Evolutionary conservation across 2,888 invertebrate genomes (phyloP), one percentile per base, ranked within the genome.

Genomic region (Clitarchus hookeri): DNA sequence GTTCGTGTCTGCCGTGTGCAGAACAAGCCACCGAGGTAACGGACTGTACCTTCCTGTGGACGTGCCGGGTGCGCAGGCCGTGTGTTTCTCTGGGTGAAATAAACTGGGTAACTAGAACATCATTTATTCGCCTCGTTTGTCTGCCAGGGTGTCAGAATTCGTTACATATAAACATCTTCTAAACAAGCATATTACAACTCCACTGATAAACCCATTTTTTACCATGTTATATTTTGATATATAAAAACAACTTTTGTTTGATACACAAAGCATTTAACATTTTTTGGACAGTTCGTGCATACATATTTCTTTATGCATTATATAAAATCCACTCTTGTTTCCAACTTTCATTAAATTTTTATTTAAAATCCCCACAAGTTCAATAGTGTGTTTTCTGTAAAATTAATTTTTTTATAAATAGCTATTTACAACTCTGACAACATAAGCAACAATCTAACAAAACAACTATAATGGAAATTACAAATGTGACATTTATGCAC

Each of bases 201-300:
- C 82, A 82, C 36, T 44, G 44, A 82, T 44, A 82, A 82, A 82
- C 23, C 44, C 82, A 19, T 44, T 82, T 44, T 82, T 82, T 82
- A 26, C 44, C 82, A 82, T 44, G 27, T 82, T 44, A 82, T 82
- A 82, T 82, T 26, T 82, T 82, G 27, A 82, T 82, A 82, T 82
- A 82, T 82, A 82, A 82, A 82, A 82, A 82, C 82, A 82, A 82
- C 82, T 82, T 82, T 82, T 82, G 36, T 82, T 82, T 82, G 82
- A 82, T 82, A 82, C 82, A 82, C 44, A 82, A 82, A 82, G 82
- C 82, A 82, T 82, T 26, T 44, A 82, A 27, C 27, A 36, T 82
- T 82, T 82, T 79, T 23, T 82, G 82, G 82, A 82, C 82, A 82
- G 6, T 26, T 82, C 36, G 13, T 82, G 82, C 82, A 36, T 82